These are phyloP conservation scores for Iselma pallidipennis DNA, from an alignment of 2,888 invertebrate species.

Conservation along the genomic window DNA sequence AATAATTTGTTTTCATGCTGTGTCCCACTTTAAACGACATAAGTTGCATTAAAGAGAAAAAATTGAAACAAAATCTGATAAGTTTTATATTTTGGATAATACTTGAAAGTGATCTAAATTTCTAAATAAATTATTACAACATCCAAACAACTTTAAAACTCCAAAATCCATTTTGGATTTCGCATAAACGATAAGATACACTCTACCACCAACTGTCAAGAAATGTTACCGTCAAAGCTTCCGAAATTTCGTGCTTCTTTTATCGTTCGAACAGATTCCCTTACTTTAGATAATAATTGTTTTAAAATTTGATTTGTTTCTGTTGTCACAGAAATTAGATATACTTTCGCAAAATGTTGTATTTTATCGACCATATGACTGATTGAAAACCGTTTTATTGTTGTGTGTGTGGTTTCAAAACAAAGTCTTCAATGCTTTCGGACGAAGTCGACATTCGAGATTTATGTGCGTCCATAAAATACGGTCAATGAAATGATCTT, in stretches of 20 bases:
- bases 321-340: neutral
- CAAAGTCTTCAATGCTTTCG: neutral
- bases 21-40: constrained; percentile 12
- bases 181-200: neutral
- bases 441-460: neutral
- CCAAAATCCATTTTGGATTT: neutral
- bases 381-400: neutral
- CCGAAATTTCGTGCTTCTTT: no score
- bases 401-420: neutral
- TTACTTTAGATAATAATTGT: neutral
- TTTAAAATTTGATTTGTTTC: neutral
- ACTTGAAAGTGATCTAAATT: neutral
- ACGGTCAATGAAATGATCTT: neutral
- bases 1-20: constrained; percentile 14
- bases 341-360: no score
- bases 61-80: no score
- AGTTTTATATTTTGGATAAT: neutral
- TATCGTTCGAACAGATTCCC: no score
- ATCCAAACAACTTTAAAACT: neutral
- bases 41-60: no score
- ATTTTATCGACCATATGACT: no score
- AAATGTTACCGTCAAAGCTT: no score
- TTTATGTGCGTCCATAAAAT: neutral
- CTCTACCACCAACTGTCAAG: no score
- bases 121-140: neutral